These are phyloP conservation scores for Mesorhabditis spiculigera DNA, from an alignment of 2,888 invertebrate genomes.

Conservation along the genomic window DNA sequence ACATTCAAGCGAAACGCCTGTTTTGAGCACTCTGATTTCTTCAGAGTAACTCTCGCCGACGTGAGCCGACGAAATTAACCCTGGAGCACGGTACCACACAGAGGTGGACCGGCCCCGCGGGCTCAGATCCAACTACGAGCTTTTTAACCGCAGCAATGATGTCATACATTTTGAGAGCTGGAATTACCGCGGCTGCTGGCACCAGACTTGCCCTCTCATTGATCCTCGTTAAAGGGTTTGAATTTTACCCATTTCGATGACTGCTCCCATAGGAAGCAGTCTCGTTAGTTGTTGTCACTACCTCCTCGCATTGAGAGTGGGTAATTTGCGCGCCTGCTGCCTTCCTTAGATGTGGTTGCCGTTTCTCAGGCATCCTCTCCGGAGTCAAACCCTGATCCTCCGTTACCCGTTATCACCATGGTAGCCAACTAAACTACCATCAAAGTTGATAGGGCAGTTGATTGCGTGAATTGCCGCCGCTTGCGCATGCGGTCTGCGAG, in stretches of 20 bases:
- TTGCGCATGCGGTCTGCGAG: conserved; percentile 59
- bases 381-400: conserved; percentile 75
- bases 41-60: too few species aligned
- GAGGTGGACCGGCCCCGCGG: conserved; percentile 26
- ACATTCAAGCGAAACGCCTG: too few species aligned
- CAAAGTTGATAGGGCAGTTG: conserved; percentile 64
- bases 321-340: too few species aligned
- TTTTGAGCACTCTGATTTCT: too few species aligned
- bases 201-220: too few species aligned
- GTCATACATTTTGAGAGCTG: conserved; percentile 72
- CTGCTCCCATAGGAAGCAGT: too few species aligned
- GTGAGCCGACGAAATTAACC: too few species aligned
- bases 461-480: conserved; percentile 60
- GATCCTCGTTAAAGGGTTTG: conserved; percentile 60
- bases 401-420: conserved; percentile 71
- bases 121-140: conserved; percentile 65
- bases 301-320: too few species aligned
- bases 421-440: conserved; percentile 71
- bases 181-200: conserved; percentile 66
- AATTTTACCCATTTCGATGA: conserved; percentile 69
- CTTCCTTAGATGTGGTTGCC: conserved; percentile 60
- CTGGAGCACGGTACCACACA: conserved; percentile 17
- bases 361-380: conserved; percentile 71
- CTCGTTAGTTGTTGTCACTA: too few species aligned
- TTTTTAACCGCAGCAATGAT: conserved; percentile 72